These are phyloP conservation scores for Orthonevra nobilis DNA, from an alignment of 2,888 invertebrate species.

Conservation along the genomic window DNA sequence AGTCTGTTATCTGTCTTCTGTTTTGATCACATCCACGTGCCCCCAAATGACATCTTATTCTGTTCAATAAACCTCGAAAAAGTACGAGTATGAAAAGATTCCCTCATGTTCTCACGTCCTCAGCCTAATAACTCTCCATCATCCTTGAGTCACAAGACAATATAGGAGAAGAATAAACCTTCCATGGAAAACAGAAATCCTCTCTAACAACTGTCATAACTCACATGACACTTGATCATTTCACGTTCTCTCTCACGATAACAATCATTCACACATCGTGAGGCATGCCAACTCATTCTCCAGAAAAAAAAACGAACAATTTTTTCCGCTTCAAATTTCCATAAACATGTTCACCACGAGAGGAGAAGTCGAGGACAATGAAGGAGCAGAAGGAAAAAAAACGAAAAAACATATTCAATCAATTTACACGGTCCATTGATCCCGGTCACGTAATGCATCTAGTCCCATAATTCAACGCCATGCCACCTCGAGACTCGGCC, in stretches of 20 bases:
- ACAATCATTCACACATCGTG: constrained; percentile 63
- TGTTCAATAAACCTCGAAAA: too few relatives aligned
- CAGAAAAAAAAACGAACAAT: constrained; percentile 16
- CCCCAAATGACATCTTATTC: too few relatives aligned
- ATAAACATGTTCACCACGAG: constrained; percentile 38
- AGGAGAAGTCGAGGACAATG: not conserved
- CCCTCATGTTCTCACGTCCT: constrained; percentile 35
- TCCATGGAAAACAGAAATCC: constrained; percentile 57
- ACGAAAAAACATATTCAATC: constrained; percentile 58
- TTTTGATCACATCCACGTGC: too few relatives aligned
- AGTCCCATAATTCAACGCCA: constrained; percentile 67
- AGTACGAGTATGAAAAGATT: too few relatives aligned
- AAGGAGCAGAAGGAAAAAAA: not conserved
- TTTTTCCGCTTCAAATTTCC: constrained; percentile 54
- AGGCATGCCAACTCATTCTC: constrained; percentile 3
- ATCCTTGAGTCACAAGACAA: constrained; percentile 19
- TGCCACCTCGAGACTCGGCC: constrained; percentile 5
- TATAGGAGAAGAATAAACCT: not conserved
- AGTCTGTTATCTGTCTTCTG: too few relatives aligned
- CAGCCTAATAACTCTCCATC: constrained; percentile 52
- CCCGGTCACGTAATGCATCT: constrained; percentile 70
- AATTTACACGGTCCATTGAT: constrained; percentile 71
- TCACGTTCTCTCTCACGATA: constrained; percentile 41
- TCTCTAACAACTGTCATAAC: constrained; percentile 66
- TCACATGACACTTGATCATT: constrained; percentile 69